Percentiles rank a stretch among this genome's conserved stretches.
Evolutionary conservation across 2,888 invertebrate genomes (phyloP).

Genomic region (Galeruca laticollis): DNA sequence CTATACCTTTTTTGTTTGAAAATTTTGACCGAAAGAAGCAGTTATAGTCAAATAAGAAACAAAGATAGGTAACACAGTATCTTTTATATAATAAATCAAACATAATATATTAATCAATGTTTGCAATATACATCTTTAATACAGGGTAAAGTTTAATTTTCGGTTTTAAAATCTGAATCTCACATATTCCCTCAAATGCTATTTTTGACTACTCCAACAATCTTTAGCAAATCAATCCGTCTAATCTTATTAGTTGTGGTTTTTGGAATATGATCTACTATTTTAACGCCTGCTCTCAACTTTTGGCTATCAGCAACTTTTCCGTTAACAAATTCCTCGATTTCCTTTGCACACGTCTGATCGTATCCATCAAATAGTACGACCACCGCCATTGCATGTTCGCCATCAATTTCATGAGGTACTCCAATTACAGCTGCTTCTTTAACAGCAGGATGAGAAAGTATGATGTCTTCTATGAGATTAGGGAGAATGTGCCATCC

Average conservation of each 20-base stretch:
- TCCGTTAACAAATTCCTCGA: conserved; percentile 63
- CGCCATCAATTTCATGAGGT: conserved; percentile 77
- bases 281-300: conserved; percentile 43
- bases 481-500: conserved; percentile 77
- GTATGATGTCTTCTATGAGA: conserved; percentile 79
- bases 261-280: conserved; percentile 34
- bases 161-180: too few species aligned
- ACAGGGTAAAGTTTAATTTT: too few species aligned
- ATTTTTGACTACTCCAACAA: not conserved
- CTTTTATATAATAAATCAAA: too few species aligned
- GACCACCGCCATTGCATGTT: conserved; percentile 70
- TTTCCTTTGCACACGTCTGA: conserved; percentile 24
- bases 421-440: conserved; percentile 82
- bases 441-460: conserved; percentile 76
- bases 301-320: conserved; percentile 39
- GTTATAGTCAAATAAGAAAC: too few species aligned
- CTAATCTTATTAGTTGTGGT: conserved; percentile 21
- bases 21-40: too few species aligned
- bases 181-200: not conserved
- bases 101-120: too few species aligned
- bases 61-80: too few species aligned
- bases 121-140: too few species aligned
- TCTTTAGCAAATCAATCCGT: not conserved
- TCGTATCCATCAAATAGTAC: conserved; percentile 56
- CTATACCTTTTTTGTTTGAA: too few species aligned